Evolutionary conservation across 2,888 invertebrate species (phyloP).

Genomic region (Timema podura): DNA sequence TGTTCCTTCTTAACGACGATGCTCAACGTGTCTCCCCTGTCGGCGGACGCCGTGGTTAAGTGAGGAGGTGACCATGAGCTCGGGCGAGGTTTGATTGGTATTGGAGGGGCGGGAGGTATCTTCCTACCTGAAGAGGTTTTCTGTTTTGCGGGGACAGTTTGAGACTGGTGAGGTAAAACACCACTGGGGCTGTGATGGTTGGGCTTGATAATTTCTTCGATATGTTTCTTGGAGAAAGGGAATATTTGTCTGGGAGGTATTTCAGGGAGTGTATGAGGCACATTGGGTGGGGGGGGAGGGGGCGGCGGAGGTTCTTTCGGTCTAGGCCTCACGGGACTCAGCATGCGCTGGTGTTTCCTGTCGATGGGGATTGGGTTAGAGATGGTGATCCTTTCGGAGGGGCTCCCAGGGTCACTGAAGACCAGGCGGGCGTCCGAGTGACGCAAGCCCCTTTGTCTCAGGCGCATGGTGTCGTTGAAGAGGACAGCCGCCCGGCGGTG

Average conservation of each 20-base stretch:
- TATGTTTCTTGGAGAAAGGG: constrained; percentile 37
- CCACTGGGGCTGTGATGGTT: background rate
- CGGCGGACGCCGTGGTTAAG: background rate
- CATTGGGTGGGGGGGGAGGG: constrained; percentile 40
- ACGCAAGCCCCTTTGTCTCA: constrained; percentile 53
- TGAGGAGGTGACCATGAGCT: constrained; percentile 32
- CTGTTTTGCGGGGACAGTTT: background rate
- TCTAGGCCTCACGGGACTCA: constrained; percentile 37
- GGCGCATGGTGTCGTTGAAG: constrained; percentile 80
- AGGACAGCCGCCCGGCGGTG: constrained; percentile 51
- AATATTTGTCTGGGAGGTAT: constrained; percentile 37
- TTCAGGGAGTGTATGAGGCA: constrained; percentile 34
- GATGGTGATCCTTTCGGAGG: constrained; percentile 35
- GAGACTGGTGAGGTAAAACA: no score
- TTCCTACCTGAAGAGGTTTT: constrained; percentile 17
- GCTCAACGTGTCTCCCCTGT: constrained; percentile 20
- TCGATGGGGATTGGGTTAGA: background rate
- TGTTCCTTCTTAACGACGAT: constrained; percentile 28
- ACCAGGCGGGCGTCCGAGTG: constrained; percentile 58
- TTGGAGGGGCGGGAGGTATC: constrained; percentile 26
- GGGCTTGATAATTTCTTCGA: constrained; percentile 34
- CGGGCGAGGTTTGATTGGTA: constrained; percentile 30
- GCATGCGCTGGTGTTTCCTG: constrained; percentile 22
- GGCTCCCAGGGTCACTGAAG: constrained; percentile 47
- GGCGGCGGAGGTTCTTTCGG: constrained; percentile 51